Percentiles rank a stretch among this genome's conserved stretches.
Evolutionary conservation across 2,888 invertebrate species (phyloP).

Genomic region (Halictus quadricinctus): DNA sequence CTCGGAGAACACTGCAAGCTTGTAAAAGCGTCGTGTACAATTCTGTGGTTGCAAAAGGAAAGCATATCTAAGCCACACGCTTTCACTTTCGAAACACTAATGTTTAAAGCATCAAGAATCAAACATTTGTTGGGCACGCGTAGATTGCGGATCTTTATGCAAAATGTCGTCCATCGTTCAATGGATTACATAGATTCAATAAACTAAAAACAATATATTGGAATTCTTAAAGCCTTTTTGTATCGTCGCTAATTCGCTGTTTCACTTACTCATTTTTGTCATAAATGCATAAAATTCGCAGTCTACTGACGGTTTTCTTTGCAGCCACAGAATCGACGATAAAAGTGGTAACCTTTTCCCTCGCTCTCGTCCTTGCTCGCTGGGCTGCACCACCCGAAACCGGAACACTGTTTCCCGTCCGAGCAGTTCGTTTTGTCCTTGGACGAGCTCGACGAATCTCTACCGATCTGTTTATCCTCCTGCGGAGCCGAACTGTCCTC

Average conservation of each 20-base stretch:
- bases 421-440: slow-evolving; percentile 33
- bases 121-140: not conserved
- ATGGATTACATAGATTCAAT: not conserved
- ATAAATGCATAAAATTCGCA: not conserved
- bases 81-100: not conserved
- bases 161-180: not conserved
- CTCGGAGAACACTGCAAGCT: not conserved
- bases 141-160: not conserved
- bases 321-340: slow-evolving; percentile 9
- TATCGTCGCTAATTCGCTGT: not conserved
- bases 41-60: slow-evolving; percentile 10
- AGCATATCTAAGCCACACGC: not conserved
- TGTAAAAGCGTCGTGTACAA: not conserved
- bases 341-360: slow-evolving; percentile 37
- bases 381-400: slow-evolving; percentile 64
- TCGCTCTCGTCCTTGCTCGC: slow-evolving; percentile 8
- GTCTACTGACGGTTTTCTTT: not conserved
- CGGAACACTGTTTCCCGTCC: slow-evolving; percentile 62
- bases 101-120: not conserved
- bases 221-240: not conserved
- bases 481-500: not conserved
- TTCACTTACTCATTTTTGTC: not conserved
- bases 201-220: not conserved
- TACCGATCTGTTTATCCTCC: slow-evolving; percentile 4
- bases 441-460: not conserved